Evolutionary conservation across 2,113 vertebrate species (phyloP).

Genomic region (Pteronura brasiliensis): DNA sequence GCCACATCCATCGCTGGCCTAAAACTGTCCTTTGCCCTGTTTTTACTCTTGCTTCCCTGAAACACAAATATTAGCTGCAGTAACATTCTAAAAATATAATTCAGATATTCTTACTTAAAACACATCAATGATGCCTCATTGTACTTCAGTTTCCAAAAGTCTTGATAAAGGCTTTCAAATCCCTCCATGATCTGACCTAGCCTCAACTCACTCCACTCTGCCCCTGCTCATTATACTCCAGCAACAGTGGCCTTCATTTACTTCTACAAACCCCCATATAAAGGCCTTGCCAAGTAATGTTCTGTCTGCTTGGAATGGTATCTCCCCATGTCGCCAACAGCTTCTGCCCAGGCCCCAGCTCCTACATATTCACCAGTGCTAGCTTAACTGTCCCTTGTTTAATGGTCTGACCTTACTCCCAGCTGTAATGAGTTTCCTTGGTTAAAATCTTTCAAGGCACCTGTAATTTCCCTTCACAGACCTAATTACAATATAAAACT

Average conservation of each 20-base stretch:
- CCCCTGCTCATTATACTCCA: not conserved
- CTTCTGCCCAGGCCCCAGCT: not conserved
- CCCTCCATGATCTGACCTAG: not conserved
- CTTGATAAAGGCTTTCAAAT: not conserved
- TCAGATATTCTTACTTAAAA: not conserved
- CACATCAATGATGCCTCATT: not conserved
- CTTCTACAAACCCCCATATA: not conserved
- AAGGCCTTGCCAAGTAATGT: not conserved
- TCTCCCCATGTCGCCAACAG: not conserved
- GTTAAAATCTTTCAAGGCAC: not conserved
- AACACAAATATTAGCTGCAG: not conserved
- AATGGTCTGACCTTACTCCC: not conserved
- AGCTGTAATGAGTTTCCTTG: not conserved
- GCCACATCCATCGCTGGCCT: not conserved
- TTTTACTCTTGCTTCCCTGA: not conserved
- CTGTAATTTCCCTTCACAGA: not conserved
- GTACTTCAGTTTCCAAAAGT: not conserved
- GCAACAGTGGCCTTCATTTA: not conserved
- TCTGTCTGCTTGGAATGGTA: not conserved
- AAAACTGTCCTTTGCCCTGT: not conserved
- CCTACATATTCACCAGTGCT: not conserved
- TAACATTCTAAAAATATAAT: not conserved
- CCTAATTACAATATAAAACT: not conserved
- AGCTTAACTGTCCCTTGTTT: not conserved
- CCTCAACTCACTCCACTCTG: not conserved